Evolutionary conservation across 2,113 vertebrate genomes (phyloP).

Genomic region (Pollachius pollachius): DNA sequence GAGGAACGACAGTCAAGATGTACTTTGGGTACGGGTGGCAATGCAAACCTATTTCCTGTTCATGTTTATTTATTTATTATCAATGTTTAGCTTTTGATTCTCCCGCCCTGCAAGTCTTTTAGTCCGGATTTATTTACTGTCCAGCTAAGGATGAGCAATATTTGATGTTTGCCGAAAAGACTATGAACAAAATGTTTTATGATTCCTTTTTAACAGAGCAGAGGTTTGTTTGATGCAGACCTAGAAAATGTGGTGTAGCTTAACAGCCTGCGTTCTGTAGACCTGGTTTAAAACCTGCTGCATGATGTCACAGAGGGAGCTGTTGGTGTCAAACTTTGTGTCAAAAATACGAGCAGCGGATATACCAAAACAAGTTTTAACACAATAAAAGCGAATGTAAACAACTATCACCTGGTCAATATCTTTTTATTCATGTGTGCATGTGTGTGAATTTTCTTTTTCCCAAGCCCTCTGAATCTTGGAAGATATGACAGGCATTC

Average conservation of each 20-base stretch:
- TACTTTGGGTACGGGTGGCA: too few relatives aligned
- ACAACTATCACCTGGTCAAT: constrained; percentile 22
- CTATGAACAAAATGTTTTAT: constrained; percentile 15
- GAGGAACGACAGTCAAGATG: too few relatives aligned
- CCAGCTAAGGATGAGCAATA: not conserved
- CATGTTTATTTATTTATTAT: constrained; percentile 52
- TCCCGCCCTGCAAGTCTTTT: not conserved
- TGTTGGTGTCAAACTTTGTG: constrained; percentile 55
- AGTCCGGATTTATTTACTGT: constrained; percentile 14
- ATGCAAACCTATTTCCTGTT: not conserved
- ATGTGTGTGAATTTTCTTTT: too few relatives aligned
- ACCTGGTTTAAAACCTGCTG: constrained; percentile 58
- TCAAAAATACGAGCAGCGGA: constrained; percentile 56
- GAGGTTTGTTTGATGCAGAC: constrained; percentile 30
- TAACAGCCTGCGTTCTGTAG: constrained; percentile 3
- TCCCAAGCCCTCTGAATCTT: too few relatives aligned
- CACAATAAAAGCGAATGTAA: constrained; percentile 70
- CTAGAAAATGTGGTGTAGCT: constrained; percentile 37
- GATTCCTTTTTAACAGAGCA: constrained; percentile 18
- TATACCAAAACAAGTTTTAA: constrained; percentile 71
- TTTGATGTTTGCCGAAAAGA: constrained; percentile 30
- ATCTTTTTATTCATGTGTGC: not conserved
- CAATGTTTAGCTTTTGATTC: constrained; percentile 24
- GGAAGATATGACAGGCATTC: too few relatives aligned
- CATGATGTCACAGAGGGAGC: constrained; percentile 61